A percentile compares a stretch with the other conserved stretches of the same genome.
Evolutionary conservation across 1,140 invertebrate genomes (phyloP).

Genomic region (Drosophila guanche): DNA sequence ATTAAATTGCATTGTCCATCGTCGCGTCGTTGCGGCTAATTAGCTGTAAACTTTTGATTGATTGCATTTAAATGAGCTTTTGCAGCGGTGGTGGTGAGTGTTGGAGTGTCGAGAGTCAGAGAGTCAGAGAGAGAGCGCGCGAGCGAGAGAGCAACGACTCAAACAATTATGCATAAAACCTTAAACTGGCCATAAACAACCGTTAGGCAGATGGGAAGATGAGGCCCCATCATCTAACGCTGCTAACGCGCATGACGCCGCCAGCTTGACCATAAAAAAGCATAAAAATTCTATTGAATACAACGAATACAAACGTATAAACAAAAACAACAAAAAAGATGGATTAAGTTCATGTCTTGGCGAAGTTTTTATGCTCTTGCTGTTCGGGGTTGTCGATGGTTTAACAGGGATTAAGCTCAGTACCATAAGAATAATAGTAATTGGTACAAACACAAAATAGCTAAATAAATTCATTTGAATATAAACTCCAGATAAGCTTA

Average conservation of each 20-base stretch:
- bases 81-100: neutral
- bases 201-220: constrained; percentile 38
- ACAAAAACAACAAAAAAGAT: neutral
- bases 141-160: constrained; percentile 22
- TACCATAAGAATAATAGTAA: too few species aligned
- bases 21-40: constrained; percentile 17
- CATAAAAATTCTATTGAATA: constrained; percentile 70
- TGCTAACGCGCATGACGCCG: constrained; percentile 53
- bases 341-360: neutral
- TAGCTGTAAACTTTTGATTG: constrained; percentile 36
- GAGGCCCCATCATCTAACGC: constrained; percentile 1
- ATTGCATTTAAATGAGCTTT: constrained; percentile 51
- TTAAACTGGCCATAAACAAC: constrained; percentile 53
- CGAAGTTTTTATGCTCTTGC: too few species aligned
- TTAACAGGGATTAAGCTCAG: too few species aligned
- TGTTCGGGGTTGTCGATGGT: too few species aligned
- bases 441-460: too few species aligned
- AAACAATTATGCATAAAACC: constrained; percentile 50
- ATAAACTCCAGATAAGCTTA: too few species aligned
- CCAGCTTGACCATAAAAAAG: constrained; percentile 58
- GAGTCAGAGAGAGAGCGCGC: neutral
- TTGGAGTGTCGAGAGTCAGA: neutral
- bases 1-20: constrained; percentile 37
- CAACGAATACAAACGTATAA: constrained; percentile 28
- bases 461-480: too few species aligned